phyloP scores from a whole-genome alignment of 2,888 invertebrate genomes.

The Eupithecia exiguata region DNA sequence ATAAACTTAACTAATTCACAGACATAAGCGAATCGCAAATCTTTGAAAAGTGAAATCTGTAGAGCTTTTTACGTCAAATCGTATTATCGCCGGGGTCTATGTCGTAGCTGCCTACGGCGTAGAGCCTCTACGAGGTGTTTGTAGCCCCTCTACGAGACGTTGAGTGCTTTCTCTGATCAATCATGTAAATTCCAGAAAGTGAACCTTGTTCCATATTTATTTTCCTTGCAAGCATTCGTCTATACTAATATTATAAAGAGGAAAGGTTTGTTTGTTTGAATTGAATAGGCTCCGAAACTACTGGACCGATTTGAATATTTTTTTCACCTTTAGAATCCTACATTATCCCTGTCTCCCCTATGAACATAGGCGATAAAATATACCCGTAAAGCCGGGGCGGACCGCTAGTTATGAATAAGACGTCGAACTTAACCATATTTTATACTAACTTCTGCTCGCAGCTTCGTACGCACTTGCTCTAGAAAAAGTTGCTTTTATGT shows the following conservation, averaged over 20 bases:
- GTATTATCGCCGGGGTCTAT: conserved; percentile 11
- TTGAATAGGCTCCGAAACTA: no score
- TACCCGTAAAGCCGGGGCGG: no score
- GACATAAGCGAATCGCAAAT: not conserved
- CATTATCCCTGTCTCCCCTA: no score
- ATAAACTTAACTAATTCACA: not conserved
- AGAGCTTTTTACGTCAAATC: not conserved
- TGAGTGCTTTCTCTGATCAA: conserved; percentile 36
- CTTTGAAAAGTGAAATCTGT: not conserved
- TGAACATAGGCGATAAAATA: no score
- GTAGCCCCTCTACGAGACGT: conserved; percentile 13
- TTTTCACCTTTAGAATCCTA: no score
- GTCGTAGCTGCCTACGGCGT: conserved; percentile 22
- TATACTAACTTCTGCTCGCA: not conserved
- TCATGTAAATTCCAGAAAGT: conserved; percentile 21
- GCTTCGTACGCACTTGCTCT: not conserved
- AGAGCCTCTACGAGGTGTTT: conserved; percentile 21
- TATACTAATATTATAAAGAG: no score
- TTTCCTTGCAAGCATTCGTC: conserved; percentile 5
- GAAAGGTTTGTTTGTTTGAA: no score
- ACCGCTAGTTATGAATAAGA: conserved; percentile 2
- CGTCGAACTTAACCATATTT: conserved; percentile 5
- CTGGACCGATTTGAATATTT: no score
- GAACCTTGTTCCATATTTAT: not conserved
- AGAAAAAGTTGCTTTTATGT: not conserved